These are phyloP conservation scores for Poeciliopsis turneri DNA, from an alignment of 2,797 vertebrate genomes.

Conservation along the genomic window DNA sequence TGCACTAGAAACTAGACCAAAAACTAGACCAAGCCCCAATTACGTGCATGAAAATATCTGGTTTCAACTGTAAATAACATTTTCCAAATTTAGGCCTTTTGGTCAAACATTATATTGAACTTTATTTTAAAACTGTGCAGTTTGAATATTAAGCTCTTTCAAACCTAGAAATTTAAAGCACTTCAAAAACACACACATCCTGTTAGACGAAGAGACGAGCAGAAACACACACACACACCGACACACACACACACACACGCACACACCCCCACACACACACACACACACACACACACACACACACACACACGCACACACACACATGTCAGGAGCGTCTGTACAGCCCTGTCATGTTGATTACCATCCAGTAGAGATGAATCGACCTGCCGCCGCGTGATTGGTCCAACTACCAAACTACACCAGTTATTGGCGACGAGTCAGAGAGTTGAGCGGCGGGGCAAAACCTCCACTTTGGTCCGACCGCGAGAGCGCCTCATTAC, in stretches of 20 bases:
- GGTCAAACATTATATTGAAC: no score
- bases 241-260: constrained; percentile 14
- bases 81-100: no score
- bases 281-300: constrained; percentile 1
- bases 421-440: constrained; percentile 54
- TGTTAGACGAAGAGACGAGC: constrained; percentile 11
- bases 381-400: constrained; percentile 76
- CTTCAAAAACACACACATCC: constrained; percentile 7
- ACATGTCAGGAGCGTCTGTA: constrained; percentile 42
- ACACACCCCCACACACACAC: constrained; percentile 9
- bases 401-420: constrained; percentile 64
- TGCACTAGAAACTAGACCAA: no score
- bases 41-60: no score
- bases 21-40: no score
- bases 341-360: constrained; percentile 82
- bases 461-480: constrained; percentile 78
- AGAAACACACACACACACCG: constrained; percentile 7
- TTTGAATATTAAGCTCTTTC: no score
- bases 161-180: no score
- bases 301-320: constrained; percentile 1
- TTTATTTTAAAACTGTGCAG: no score
- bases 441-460: constrained; percentile 83
- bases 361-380: constrained; percentile 87
- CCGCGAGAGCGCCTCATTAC: constrained; percentile 86
- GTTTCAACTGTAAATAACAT: no score